Evolutionary conservation across 2,797 vertebrate species (phyloP).

Genomic region (Xenops minutus): DNA sequence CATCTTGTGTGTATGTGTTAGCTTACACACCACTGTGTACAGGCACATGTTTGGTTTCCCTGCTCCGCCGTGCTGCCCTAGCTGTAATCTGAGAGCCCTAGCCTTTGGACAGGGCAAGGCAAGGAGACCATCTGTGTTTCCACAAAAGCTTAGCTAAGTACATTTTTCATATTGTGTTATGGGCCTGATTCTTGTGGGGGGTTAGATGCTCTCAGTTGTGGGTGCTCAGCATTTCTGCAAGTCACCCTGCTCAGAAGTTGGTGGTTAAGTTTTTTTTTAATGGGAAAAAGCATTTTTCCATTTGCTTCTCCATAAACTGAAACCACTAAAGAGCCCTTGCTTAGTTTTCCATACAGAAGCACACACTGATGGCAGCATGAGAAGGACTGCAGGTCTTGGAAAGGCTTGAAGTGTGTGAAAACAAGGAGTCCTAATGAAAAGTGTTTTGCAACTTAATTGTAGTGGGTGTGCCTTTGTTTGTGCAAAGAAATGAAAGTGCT

Average conservation of each 20-base stretch:
- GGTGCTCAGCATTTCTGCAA: slow-evolving; percentile 20
- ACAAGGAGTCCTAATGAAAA: slow-evolving; percentile 31
- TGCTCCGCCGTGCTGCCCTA: neutral
- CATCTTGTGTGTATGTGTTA: neutral
- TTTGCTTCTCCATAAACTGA: neutral
- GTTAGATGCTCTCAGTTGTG: neutral
- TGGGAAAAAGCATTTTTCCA: neutral
- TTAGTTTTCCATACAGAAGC: neutral
- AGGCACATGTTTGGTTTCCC: neutral
- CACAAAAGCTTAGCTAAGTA: slow-evolving; percentile 48
- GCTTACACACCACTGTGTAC: neutral
- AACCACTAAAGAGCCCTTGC: neutral
- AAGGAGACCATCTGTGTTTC: neutral
- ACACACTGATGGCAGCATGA: neutral
- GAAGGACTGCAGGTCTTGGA: neutral
- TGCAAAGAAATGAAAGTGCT: slow-evolving; percentile 29
- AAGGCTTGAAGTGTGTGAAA: slow-evolving; percentile 8
- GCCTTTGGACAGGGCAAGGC: neutral
- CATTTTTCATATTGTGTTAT: slow-evolving; percentile 4
- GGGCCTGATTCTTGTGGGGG: neutral
- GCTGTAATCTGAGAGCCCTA: neutral
- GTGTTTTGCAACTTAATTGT: slow-evolving; percentile 44
- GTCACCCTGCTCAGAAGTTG: neutral
- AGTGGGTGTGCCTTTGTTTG: slow-evolving; percentile 53
- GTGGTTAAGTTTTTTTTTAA: neutral